Evolutionary conservation across 2,113 vertebrate genomes (phyloP).

Genomic region (Cyprinus carpio): DNA sequence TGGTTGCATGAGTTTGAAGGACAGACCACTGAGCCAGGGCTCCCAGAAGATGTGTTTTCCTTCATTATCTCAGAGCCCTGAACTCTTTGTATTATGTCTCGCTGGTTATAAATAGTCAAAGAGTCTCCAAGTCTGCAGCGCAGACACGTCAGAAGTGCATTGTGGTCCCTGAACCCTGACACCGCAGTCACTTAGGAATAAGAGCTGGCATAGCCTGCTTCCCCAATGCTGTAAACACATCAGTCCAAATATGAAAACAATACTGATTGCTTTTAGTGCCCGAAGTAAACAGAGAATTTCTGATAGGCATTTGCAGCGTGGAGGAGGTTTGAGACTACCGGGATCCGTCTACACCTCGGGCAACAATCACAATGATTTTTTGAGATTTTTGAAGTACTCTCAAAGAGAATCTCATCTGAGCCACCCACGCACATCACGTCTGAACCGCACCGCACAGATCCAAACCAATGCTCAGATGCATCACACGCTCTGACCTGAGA

Average conservation of each 20-base stretch:
- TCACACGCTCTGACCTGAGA: constrained; percentile 16
- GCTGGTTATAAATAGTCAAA: constrained; percentile 47
- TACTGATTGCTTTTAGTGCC: background rate
- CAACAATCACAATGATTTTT: constrained; percentile 47
- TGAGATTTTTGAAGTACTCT: constrained; percentile 25
- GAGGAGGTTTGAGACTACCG: background rate
- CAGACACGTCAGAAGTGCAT: constrained; percentile 38
- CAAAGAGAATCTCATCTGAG: constrained; percentile 25
- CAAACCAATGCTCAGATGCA: background rate
- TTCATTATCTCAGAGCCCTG: constrained; percentile 32
- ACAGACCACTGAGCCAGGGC: background rate
- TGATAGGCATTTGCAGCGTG: background rate
- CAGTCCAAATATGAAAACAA: constrained; percentile 31
- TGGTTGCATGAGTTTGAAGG: background rate
- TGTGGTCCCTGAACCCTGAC: constrained; percentile 39
- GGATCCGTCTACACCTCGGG: constrained; percentile 40
- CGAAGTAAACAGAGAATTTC: constrained; percentile 20
- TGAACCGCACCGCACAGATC: too few species aligned
- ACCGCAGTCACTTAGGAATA: background rate
- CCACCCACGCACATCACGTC: background rate
- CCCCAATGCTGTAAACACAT: constrained; percentile 29
- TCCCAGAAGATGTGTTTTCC: constrained; percentile 33
- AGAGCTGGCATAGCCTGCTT: constrained; percentile 20
- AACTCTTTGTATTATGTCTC: constrained; percentile 36
- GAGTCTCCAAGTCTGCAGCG: constrained; percentile 17